phyloP scores from a whole-genome alignment of 2,888 invertebrate species.

The Miltochrista miniata region DNA sequence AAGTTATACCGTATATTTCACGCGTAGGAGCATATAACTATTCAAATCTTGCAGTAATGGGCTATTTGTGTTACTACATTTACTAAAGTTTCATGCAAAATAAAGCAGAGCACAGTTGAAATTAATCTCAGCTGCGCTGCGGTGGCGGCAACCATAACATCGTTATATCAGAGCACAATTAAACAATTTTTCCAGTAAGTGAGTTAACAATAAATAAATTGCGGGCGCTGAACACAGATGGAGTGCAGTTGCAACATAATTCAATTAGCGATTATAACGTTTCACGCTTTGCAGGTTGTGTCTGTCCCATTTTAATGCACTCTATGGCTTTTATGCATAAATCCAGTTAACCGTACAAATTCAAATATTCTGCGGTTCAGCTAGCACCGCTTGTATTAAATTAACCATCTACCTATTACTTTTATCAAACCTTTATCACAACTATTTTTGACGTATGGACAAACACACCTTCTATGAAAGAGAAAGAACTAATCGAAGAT shows the following conservation, averaged over 20 bases:
- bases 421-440: constrained; percentile 3
- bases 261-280: constrained; percentile 61
- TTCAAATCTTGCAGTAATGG: too few species aligned
- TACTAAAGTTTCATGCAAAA: too few species aligned
- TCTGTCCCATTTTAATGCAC: constrained; percentile 47
- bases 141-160: constrained; percentile 13
- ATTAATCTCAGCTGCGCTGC: constrained; percentile 6
- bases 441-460: too few species aligned
- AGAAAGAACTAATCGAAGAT: too few species aligned
- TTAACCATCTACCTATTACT: too few species aligned
- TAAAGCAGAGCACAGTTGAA: background rate
- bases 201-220: constrained; percentile 43
- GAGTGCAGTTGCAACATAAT: constrained; percentile 47
- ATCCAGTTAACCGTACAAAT: constrained; percentile 37
- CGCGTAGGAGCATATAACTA: too few species aligned
- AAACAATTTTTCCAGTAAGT: constrained; percentile 31
- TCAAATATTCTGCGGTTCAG: constrained; percentile 25
- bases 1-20: too few species aligned
- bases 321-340: constrained; percentile 40
- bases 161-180: constrained; percentile 30
- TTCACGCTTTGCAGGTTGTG: constrained; percentile 37
- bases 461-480: too few species aligned
- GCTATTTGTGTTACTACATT: too few species aligned
- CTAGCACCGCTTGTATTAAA: constrained; percentile 20
- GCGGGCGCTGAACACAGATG: constrained; percentile 37